Conservation (phyloP, 2,888 invertebrate genomes). For the Ctenicera cuprea region DNA sequence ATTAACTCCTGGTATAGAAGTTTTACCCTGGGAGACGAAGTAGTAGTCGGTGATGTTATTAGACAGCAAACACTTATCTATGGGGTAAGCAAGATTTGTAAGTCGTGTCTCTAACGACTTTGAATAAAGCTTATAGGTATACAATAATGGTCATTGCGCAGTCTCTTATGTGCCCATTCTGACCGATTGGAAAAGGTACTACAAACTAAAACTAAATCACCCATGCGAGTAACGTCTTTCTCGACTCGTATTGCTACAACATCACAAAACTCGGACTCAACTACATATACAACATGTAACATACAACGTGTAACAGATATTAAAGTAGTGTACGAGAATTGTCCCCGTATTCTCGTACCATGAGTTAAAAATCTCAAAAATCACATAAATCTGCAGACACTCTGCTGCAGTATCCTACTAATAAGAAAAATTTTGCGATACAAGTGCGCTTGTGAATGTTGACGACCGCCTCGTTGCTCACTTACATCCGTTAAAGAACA, state of each 20-base stretch:
- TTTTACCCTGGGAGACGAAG: constrained; percentile 98
- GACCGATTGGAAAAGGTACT: no score
- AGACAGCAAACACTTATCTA: constrained; percentile 87
- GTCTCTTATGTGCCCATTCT: constrained; percentile 1
- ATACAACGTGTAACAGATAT: no score
- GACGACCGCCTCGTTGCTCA: constrained; percentile 62
- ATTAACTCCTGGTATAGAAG: constrained; percentile 95
- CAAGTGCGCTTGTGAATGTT: constrained; percentile 1
- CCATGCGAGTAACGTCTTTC: constrained; percentile 11
- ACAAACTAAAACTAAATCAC: not conserved
- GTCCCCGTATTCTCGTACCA: constrained; percentile 38
- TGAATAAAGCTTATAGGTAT: constrained; percentile 30
- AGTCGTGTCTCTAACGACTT: constrained; percentile 54
- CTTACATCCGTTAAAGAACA: constrained; percentile 92
- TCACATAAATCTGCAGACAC: constrained; percentile 11
- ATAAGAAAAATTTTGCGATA: constrained; percentile 27
- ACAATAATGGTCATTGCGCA: not conserved
- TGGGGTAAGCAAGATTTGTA: constrained; percentile 54
- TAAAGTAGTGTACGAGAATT: constrained; percentile 15
- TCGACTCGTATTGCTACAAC: no score
- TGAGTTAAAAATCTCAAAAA: constrained; percentile 9
- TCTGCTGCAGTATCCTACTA: constrained; percentile 24
- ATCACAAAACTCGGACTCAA: no score
- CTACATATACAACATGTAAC: no score
- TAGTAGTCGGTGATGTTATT: constrained; percentile 95